Conservation (phyloP, 1,140 invertebrate species). For the Mesaphorura yosii region DNA sequence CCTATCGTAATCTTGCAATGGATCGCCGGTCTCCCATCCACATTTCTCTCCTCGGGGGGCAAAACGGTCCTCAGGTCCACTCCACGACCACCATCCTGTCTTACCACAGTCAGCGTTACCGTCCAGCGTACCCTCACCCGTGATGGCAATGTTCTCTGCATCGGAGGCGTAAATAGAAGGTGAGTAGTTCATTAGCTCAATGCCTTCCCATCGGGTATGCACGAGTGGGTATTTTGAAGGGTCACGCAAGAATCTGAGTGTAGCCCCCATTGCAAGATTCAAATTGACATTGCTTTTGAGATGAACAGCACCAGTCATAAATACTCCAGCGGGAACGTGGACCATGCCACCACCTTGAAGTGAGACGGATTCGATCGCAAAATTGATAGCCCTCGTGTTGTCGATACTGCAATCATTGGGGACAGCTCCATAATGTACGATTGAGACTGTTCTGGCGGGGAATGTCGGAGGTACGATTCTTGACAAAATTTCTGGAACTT, state of each 20-base stretch:
- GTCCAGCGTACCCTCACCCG: slow-evolving; percentile 1
- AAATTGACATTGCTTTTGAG: slow-evolving; percentile 10
- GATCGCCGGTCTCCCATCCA: not conserved
- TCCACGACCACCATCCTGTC: slow-evolving; percentile 14
- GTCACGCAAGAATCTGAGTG: slow-evolving; percentile 2
- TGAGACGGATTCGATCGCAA: too few species aligned
- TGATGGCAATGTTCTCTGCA: slow-evolving; percentile 13
- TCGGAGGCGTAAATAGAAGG: slow-evolving; percentile 12
- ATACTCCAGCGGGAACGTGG: too few species aligned
- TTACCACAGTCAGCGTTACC: slow-evolving; percentile 6
- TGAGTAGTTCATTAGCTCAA: slow-evolving; percentile 9
- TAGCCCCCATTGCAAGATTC: not conserved
- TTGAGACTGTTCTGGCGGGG: too few species aligned
- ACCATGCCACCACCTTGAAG: too few species aligned
- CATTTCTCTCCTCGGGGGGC: not conserved
- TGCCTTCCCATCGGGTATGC: slow-evolving; percentile 13
- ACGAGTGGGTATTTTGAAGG: slow-evolving; percentile 3
- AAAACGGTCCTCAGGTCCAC: slow-evolving; percentile 3
- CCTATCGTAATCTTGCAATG: not conserved
- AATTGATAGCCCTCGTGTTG: too few species aligned
- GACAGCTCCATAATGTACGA: too few species aligned
- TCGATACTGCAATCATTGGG: too few species aligned
- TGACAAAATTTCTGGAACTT: too few species aligned
- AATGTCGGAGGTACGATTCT: too few species aligned
- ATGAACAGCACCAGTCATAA: not conserved